Evolutionary conservation across 2,113 vertebrate species (phyloP), one percentile per base, ranked within the genome.

Genomic region (Onychorhynchus coronatus): DNA sequence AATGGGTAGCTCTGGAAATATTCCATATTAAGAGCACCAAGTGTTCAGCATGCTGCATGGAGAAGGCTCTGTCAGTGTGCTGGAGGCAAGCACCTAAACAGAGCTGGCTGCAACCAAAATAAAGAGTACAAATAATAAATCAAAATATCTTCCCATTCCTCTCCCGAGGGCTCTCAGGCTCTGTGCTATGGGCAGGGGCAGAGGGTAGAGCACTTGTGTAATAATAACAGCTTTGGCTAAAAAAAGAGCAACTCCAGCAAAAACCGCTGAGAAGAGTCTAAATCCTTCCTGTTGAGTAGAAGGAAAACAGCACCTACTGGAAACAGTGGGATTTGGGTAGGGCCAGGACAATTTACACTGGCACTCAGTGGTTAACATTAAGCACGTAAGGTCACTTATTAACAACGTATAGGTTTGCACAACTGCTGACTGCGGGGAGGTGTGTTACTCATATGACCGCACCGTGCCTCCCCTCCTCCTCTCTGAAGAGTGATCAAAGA

Each of bases 401-500:
- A 92, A 91, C 87, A 79, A 62, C 33, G 17, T 17, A 13, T 8
- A 82, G 89, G 59, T 30, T 76, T 53, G 73, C 96, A 91, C 92
- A 95, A 85, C 94, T 93, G 94, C 98, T 89, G 96, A 95, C 95
- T 77, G 85, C 35, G 52, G 90, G 81, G 90, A 96, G 95, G 94
- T 74, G 85, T 91, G 84, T 91, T 93, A 74, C 97, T 95, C 96
- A 85, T 85, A 88, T 37, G 74, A 95, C 94, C 14, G 22, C 96
- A 88, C 86, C 89, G 20, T 86, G 95, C 96, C 96, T 96, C 95
- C 95, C 89, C 61, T 49, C 95, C 96, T 97, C 95, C 94, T 96
- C 93, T 91, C 74, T 90, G 63, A 93, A 96, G 94, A 96, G 65
- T 74, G 97, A 97, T 97, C 97, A 97, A 98, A 96, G 97, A 96